phyloP scores from a whole-genome alignment of 2,888 invertebrate species.

The Nephrotoma guestfalica region DNA sequence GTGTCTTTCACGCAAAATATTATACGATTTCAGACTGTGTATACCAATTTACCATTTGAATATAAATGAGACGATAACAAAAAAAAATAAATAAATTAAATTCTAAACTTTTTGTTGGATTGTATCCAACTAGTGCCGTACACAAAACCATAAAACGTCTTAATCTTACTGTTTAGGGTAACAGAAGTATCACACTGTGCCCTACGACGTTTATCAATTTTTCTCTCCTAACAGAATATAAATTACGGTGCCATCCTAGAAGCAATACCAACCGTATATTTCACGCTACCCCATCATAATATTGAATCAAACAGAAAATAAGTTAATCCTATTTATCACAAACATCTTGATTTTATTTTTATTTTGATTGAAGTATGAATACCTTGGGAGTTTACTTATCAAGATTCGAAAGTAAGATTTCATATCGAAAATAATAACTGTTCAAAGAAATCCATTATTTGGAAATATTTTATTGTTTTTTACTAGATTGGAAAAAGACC shows the following conservation, averaged over 20 bases:
- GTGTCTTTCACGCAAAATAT: background rate
- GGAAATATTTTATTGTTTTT: no score
- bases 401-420: background rate
- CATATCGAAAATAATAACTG: background rate
- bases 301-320: background rate
- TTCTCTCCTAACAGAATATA: background rate
- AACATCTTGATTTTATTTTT: background rate
- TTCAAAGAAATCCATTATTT: background rate
- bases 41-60: background rate
- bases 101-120: background rate
- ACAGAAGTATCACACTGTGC: background rate
- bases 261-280: background rate
- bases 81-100: background rate
- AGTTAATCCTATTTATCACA: background rate
- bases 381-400: background rate
- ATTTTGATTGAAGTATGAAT: background rate
- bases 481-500: no score
- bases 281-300: background rate
- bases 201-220: background rate
- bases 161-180: background rate
- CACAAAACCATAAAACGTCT: background rate
- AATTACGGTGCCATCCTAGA: background rate
- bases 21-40: background rate
- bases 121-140: background rate
- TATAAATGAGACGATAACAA: background rate